phyloP scores from a whole-genome alignment of 2,888 invertebrate species.

The Lasioglossum zephyrum region DNA sequence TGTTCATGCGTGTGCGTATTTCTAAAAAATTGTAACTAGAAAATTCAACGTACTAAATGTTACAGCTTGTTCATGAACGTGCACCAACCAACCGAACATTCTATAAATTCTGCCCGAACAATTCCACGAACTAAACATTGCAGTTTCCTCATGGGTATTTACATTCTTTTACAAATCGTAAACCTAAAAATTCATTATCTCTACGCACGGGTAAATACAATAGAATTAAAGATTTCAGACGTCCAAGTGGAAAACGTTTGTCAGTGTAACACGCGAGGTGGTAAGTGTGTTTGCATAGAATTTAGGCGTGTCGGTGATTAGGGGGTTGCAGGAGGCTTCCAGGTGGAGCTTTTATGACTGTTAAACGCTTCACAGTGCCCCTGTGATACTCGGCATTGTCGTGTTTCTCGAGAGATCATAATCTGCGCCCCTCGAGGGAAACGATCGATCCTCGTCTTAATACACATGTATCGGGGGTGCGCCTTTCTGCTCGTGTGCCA shows the following conservation, averaged over 20 bases:
- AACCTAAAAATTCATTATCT: too few relatives aligned
- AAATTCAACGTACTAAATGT: too few relatives aligned
- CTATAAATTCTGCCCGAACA: too few relatives aligned
- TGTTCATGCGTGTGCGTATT: too few relatives aligned
- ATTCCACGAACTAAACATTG: too few relatives aligned
- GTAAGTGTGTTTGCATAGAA: conserved; percentile 7
- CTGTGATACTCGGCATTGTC: conserved; percentile 6
- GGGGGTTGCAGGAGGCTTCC: not conserved
- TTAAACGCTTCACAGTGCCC: conserved; percentile 25
- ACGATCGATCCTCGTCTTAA: conserved; percentile 33
- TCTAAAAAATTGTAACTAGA: too few relatives aligned
- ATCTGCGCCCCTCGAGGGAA: not conserved
- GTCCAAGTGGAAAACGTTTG: not conserved
- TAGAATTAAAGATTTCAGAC: not conserved
- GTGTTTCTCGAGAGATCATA: conserved; percentile 12
- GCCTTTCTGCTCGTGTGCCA: conserved; percentile 19
- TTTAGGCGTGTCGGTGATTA: not conserved
- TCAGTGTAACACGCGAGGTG: not conserved
- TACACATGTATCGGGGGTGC: conserved; percentile 10
- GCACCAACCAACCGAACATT: too few relatives aligned
- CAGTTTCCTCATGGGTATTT: too few relatives aligned
- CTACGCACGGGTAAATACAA: not conserved
- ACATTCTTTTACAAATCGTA: too few relatives aligned
- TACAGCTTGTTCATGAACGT: too few relatives aligned
- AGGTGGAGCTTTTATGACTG: conserved; percentile 18